A percentile compares a stretch with the other conserved stretches of the same genome.
These are phyloP conservation scores for Noturus placidus DNA, from an alignment of 2,113 vertebrate genomes.

Conservation along the genomic window DNA sequence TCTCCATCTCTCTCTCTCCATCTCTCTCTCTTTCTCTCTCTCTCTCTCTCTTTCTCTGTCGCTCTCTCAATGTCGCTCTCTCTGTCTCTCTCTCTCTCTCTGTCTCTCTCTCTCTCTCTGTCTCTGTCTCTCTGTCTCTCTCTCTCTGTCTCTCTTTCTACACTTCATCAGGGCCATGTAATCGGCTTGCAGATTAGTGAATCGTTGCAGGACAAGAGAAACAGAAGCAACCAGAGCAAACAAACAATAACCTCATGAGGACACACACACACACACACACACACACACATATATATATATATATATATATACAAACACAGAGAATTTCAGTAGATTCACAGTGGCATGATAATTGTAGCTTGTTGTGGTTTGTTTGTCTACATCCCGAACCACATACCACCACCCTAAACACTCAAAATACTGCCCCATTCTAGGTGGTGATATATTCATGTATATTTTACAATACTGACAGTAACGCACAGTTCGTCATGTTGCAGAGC, in stretches of 20 bases:
- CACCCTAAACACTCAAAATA: not conserved
- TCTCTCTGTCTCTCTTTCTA: not conserved
- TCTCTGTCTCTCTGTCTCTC: not conserved
- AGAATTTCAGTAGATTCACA: not conserved
- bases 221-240: not conserved
- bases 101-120: too few species aligned
- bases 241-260: not conserved
- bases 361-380: not conserved
- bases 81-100: too few species aligned
- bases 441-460: not conserved
- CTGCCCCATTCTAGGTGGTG: not conserved
- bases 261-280: not conserved
- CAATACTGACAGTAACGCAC: not conserved
- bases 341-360: slow-evolving; percentile 5
- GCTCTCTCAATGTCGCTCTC: too few species aligned
- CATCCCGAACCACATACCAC: slow-evolving; percentile 1
- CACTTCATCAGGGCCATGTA: not conserved
- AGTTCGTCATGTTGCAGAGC: not conserved
- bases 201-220: not conserved
- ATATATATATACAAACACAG: not conserved
- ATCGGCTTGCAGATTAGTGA: not conserved
- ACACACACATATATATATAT: not conserved
- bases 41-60: too few species aligned
- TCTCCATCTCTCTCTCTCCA: too few species aligned
- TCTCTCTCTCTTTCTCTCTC: too few species aligned